These are phyloP conservation scores for Murina feae DNA, from an alignment of 2,113 vertebrate genomes.

Conservation along the genomic window DNA sequence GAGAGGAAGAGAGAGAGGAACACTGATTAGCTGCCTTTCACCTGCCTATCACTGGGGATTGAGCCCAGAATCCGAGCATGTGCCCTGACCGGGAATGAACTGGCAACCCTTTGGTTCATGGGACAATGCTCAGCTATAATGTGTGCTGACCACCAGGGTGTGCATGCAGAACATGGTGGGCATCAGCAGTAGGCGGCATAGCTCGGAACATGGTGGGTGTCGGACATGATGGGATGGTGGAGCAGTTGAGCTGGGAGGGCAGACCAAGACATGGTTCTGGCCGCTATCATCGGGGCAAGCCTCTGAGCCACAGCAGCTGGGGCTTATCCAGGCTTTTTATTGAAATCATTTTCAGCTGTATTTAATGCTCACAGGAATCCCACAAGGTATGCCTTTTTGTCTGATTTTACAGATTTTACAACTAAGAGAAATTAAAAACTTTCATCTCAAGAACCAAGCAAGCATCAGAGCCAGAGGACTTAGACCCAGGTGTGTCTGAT, in stretches of 20 bases:
- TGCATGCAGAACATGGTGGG: too few species aligned
- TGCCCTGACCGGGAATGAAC: neutral
- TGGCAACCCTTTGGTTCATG: neutral
- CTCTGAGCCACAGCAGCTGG: neutral
- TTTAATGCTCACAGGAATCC: constrained; percentile 14
- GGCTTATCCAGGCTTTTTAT: neutral
- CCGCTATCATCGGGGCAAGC: too few species aligned
- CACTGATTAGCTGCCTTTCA: neutral
- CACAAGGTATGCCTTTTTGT: neutral
- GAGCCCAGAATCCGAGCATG: neutral
- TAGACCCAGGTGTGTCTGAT: neutral
- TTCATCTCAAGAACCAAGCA: neutral
- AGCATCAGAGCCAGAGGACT: neutral
- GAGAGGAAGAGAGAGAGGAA: neutral
- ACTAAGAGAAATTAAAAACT: neutral
- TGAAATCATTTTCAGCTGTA: neutral
- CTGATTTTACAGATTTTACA: constrained; percentile 17
- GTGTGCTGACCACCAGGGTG: too few species aligned
- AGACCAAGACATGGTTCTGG: too few species aligned
- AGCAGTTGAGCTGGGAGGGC: too few species aligned
- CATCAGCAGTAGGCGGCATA: too few species aligned
- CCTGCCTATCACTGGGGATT: neutral
- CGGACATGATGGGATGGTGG: too few species aligned
- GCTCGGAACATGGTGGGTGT: too few species aligned
- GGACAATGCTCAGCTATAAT: neutral